phyloP scores from a whole-genome alignment of 2,888 invertebrate genomes.

The Panzeria rudis region DNA sequence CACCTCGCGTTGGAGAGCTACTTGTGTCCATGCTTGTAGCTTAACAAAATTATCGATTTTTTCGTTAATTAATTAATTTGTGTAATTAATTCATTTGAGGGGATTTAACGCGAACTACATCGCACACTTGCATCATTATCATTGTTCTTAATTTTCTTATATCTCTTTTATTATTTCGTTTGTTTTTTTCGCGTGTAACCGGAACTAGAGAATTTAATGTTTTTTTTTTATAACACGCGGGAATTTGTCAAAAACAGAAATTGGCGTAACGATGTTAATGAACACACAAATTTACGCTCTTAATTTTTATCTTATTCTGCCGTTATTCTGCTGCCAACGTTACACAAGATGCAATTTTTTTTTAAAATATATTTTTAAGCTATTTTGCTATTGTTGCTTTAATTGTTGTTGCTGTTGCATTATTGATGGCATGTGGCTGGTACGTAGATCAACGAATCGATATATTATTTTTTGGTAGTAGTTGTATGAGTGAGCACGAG shows the following conservation, averaged over 20 bases:
- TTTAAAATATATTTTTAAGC: background rate
- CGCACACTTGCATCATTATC: background rate
- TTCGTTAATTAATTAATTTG: background rate
- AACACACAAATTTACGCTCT: slow-evolving; percentile 58
- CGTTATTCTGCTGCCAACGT: slow-evolving; percentile 63
- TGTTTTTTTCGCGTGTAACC: slow-evolving; percentile 1
- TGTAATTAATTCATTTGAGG: slow-evolving; percentile 9
- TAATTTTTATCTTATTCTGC: slow-evolving; percentile 60
- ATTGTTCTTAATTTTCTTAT: background rate
- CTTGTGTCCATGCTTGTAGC: slow-evolving; percentile 53
- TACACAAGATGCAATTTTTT: slow-evolving; percentile 59
- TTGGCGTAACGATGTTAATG: slow-evolving; percentile 52
- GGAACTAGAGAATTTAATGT: slow-evolving; percentile 52
- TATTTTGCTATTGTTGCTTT: slow-evolving; percentile 11
- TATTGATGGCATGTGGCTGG: slow-evolving; percentile 44
- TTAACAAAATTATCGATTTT: slow-evolving; percentile 9
- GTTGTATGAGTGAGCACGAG: slow-evolving; percentile 63
- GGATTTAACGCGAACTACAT: slow-evolving; percentile 14
- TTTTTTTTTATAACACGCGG: slow-evolving; percentile 49
- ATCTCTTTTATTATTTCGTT: background rate
- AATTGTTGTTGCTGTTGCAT: slow-evolving; percentile 27
- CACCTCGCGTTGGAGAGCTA: slow-evolving; percentile 43
- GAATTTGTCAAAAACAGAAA: slow-evolving; percentile 46
- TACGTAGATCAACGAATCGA: slow-evolving; percentile 68
- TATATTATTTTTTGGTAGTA: slow-evolving; percentile 45